Conservation (phyloP, 2,797 vertebrate genomes). For the Mastacembelus armatus region DNA sequence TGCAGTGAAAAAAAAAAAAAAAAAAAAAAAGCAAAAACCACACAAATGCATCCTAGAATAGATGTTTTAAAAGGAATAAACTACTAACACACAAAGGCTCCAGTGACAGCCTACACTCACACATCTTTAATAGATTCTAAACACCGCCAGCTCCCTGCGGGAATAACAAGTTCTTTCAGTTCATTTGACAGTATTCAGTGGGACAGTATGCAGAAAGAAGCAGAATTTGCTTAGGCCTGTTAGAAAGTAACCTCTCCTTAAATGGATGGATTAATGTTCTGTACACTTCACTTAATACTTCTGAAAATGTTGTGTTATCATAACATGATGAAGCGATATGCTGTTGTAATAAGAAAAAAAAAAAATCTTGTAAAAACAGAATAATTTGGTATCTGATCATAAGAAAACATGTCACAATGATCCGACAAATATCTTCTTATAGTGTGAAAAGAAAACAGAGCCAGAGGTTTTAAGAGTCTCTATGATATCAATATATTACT, state of each 20-base stretch:
- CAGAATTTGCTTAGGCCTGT: slow-evolving; percentile 20
- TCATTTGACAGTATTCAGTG: slow-evolving; percentile 16
- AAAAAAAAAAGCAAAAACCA: slow-evolving; percentile 39
- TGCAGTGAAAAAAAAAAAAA: slow-evolving; percentile 1
- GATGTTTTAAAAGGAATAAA: slow-evolving; percentile 38
- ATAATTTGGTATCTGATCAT: no score
- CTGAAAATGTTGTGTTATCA: no score
- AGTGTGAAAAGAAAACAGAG: no score
- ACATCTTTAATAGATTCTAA: slow-evolving; percentile 41
- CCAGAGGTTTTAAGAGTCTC: no score
- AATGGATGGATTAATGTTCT: slow-evolving; percentile 10
- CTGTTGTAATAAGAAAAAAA: no score
- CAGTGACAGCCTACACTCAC: slow-evolving; percentile 26
- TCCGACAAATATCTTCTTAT: no score
- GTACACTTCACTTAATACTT: background rate
- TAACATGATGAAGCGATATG: no score
- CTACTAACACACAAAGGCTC: slow-evolving; percentile 35
- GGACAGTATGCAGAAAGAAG: slow-evolving; percentile 12
- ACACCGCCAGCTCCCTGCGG: slow-evolving; percentile 35
- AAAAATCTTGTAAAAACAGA: no score
- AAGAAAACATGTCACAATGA: no score
- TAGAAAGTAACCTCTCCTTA: slow-evolving; percentile 9
- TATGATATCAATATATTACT: no score
- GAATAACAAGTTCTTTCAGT: slow-evolving; percentile 46
- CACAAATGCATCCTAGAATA: slow-evolving; percentile 47